These are phyloP conservation scores for Chloebia gouldiae DNA, from an alignment of 2,113 vertebrate genomes.

Conservation along the genomic window DNA sequence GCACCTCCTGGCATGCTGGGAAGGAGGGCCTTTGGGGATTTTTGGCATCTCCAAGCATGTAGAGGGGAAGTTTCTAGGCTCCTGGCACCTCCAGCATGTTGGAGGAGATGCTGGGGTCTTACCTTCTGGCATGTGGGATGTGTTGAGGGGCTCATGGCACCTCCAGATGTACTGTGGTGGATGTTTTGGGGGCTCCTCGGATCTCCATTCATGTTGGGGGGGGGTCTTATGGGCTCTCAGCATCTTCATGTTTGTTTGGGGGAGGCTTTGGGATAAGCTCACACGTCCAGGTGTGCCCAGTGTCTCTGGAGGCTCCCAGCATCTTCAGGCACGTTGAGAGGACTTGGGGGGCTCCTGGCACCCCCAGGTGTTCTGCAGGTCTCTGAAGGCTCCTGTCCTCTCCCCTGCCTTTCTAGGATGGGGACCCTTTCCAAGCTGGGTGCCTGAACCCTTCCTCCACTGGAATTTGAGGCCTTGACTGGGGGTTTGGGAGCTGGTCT, in stretches of 20 bases:
- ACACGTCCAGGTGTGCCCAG: neutral
- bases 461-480: slow-evolving; percentile 17
- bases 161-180: neutral
- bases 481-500: neutral
- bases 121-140: neutral
- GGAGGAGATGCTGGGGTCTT: neutral
- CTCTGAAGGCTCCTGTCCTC: neutral
- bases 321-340: neutral
- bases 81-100: neutral
- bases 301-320: neutral
- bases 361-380: neutral
- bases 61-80: neutral
- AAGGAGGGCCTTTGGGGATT: neutral
- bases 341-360: neutral
- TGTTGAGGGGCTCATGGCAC: neutral
- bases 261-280: neutral
- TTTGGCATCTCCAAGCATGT: neutral
- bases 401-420: neutral
- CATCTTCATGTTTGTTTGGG: neutral
- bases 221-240: neutral
- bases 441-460: neutral
- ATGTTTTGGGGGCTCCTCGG: neutral
- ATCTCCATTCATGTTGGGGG: neutral
- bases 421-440: neutral
- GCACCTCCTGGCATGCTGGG: neutral